A percentile compares a stretch with the other conserved stretches of the same genome.
Evolutionary conservation across 2,797 vertebrate species (phyloP).

Genomic region (Cygnus olor): DNA sequence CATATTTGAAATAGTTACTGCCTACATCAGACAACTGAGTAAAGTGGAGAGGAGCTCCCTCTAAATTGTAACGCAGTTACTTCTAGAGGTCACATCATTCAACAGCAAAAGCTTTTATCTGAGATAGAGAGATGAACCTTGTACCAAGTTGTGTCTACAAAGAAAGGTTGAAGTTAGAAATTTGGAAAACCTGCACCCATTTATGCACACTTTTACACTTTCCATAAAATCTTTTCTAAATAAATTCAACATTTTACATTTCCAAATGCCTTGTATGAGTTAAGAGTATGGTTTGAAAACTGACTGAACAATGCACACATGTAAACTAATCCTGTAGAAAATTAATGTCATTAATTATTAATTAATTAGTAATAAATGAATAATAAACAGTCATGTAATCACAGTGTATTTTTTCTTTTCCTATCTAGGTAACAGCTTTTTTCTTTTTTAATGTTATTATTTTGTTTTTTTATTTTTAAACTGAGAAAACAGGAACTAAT

Average conservation of each 20-base stretch:
- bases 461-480: not conserved
- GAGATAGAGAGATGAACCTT: not conserved
- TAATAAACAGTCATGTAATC: not conserved
- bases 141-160: not conserved
- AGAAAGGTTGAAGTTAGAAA: not conserved
- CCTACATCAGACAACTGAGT: not conserved
- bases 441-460: not conserved
- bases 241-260: not conserved
- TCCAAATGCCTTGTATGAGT: not conserved
- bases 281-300: not conserved
- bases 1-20: not conserved
- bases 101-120: not conserved
- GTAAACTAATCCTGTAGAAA: not conserved
- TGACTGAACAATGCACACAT: not conserved
- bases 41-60: not conserved
- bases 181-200: not conserved
- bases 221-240: not conserved
- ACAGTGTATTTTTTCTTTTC: not conserved
- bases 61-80: not conserved
- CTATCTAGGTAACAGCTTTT: conserved; percentile 13
- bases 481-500: not conserved
- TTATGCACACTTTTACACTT: not conserved
- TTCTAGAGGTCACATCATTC: not conserved
- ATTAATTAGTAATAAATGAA: not conserved
- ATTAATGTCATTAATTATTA: not conserved